Evolutionary conservation across 2,113 vertebrate species (phyloP).

Genomic region (Laticauda colubrina): DNA sequence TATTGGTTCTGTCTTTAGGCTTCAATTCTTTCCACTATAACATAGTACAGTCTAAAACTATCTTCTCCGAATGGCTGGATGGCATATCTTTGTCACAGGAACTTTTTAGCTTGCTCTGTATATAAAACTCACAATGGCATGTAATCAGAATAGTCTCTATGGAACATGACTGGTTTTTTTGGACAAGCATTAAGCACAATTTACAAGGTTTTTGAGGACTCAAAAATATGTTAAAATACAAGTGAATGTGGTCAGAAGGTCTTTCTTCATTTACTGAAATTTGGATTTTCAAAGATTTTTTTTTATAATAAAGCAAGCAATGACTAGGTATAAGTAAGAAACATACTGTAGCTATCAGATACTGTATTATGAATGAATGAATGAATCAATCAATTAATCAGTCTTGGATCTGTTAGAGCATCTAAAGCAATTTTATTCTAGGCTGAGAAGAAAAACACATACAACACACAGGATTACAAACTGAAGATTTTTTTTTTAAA

Average conservation of each 20-base stretch:
- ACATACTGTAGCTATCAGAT: neutral
- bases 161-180: neutral
- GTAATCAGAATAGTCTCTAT: neutral
- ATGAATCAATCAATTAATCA: neutral
- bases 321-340: neutral
- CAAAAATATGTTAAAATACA: neutral
- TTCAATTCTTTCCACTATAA: neutral
- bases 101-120: neutral
- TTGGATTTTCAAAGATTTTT: neutral
- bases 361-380: neutral
- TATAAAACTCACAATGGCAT: neutral
- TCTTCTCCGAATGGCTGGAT: neutral
- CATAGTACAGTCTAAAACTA: neutral
- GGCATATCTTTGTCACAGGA: neutral
- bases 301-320: neutral
- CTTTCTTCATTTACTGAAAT: neutral
- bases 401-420: neutral
- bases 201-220: neutral
- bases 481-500: neutral
- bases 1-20: neutral
- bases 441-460: neutral
- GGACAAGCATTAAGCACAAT: neutral
- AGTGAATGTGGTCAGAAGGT: neutral
- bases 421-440: neutral
- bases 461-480: neutral